Conservation (phyloP, 1,140 invertebrate species). For the Microvelia longipes region DNA sequence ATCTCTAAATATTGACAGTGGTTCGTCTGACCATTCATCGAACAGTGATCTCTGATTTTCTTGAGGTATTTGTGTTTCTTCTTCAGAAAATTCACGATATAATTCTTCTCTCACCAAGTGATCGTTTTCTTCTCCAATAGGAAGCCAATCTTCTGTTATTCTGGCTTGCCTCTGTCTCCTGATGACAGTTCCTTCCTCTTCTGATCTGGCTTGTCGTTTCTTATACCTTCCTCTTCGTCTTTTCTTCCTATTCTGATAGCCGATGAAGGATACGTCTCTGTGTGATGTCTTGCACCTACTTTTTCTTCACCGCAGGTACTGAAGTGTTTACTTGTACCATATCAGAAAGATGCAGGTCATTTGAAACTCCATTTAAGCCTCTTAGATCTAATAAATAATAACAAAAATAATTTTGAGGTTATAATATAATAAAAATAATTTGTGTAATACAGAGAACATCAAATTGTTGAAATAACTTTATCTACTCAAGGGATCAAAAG, state of each 20-base stretch:
- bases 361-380: conserved; percentile 55
- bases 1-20: conserved; percentile 31
- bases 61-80: no score
- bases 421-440: no score
- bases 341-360: conserved; percentile 59
- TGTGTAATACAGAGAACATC: no score
- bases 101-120: conserved; percentile 34
- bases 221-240: no score
- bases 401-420: no score
- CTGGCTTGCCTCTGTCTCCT: neutral
- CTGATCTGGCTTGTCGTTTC: no score
- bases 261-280: conserved; percentile 58
- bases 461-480: no score
- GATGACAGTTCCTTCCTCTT: conserved; percentile 38
- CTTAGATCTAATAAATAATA: conserved; percentile 42
- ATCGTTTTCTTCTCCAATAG: neutral
- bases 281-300: conserved; percentile 53
- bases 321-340: conserved; percentile 58
- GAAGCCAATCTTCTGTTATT: neutral
- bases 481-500: no score
- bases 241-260: conserved; percentile 28
- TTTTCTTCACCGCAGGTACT: conserved; percentile 59
- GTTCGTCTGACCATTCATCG: neutral
- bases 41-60: neutral
- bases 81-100: conserved; percentile 14